Evolutionary conservation across 2,888 invertebrate genomes (phyloP).

Genomic region (Baccha elongata): DNA sequence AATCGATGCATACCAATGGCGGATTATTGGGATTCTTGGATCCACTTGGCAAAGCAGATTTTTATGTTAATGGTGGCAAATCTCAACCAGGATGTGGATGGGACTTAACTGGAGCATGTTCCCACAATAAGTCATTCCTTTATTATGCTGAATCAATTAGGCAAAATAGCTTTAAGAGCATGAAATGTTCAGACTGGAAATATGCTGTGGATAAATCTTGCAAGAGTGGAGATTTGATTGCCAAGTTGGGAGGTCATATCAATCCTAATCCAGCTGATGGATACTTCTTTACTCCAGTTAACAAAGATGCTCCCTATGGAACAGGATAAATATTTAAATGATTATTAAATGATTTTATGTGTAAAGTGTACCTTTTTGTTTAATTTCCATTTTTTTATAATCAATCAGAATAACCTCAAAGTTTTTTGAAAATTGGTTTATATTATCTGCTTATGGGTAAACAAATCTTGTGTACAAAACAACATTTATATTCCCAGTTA

Average conservation of each 20-base stretch:
- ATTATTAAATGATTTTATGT: too few species aligned
- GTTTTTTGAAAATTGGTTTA: too few species aligned
- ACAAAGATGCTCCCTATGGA: not conserved
- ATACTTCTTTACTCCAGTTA: not conserved
- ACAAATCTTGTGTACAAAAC: too few species aligned
- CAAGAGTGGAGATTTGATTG: not conserved
- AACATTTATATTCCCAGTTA: too few species aligned
- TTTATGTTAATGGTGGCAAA: constrained; percentile 84
- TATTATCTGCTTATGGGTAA: too few species aligned
- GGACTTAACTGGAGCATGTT: constrained; percentile 80
- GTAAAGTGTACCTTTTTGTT: too few species aligned
- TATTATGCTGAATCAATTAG: constrained; percentile 83
- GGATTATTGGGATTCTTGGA: constrained; percentile 78
- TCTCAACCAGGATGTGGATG: constrained; percentile 83
- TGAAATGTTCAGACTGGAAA: constrained; percentile 76
- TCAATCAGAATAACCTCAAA: too few species aligned
- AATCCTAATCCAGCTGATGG: not conserved
- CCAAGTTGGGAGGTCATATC: constrained; percentile 1
- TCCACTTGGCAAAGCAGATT: constrained; percentile 82
- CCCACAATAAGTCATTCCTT: constrained; percentile 81
- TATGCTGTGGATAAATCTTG: not conserved
- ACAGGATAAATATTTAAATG: constrained; percentile 78
- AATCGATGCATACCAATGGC: constrained; percentile 80
- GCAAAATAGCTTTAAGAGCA: constrained; percentile 76
- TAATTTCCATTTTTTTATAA: too few species aligned